Evolutionary conservation across 2,888 invertebrate species (phyloP).

Genomic region (Dicyrtoma fusca): DNA sequence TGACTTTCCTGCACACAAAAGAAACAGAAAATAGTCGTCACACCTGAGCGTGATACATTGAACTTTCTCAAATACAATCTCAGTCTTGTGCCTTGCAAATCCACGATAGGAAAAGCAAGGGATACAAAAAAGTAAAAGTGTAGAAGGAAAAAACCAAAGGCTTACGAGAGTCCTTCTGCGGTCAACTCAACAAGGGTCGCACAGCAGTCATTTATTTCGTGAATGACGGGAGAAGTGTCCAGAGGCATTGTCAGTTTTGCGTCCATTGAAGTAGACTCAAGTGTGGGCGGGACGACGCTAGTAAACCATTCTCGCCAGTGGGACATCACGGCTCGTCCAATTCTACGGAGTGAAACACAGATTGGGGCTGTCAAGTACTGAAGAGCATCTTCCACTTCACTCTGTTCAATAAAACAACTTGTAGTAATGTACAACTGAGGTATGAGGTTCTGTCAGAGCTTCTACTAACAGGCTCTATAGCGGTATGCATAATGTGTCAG

Average conservation of each 20-base stretch:
- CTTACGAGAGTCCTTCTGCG: conserved; percentile 23
- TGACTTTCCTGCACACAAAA: not conserved
- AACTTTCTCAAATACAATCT: too few relatives aligned
- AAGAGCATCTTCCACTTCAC: conserved; percentile 47
- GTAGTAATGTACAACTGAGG: too few relatives aligned
- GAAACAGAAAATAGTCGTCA: too few relatives aligned
- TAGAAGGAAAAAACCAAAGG: not conserved
- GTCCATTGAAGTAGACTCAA: not conserved
- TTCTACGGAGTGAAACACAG: conserved; percentile 45
- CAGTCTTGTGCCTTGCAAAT: too few relatives aligned
- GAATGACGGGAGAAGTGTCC: conserved; percentile 4
- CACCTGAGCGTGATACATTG: too few relatives aligned
- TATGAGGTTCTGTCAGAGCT: too few relatives aligned
- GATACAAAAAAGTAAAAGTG: not conserved
- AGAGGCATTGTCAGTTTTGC: conserved; percentile 4
- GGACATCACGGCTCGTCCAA: conserved; percentile 45
- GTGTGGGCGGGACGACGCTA: conserved; percentile 31
- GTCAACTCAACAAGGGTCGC: conserved; percentile 20
- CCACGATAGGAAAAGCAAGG: too few relatives aligned
- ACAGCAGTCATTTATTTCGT: conserved; percentile 11
- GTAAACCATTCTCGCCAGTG: conserved; percentile 47
- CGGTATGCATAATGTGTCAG: too few relatives aligned
- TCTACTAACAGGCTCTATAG: too few relatives aligned
- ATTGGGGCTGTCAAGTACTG: conserved; percentile 49
- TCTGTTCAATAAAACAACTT: conserved; percentile 36